These are phyloP conservation scores for Ophonus ardosiacus DNA, from an alignment of 2,888 invertebrate species.

Conservation along the genomic window DNA sequence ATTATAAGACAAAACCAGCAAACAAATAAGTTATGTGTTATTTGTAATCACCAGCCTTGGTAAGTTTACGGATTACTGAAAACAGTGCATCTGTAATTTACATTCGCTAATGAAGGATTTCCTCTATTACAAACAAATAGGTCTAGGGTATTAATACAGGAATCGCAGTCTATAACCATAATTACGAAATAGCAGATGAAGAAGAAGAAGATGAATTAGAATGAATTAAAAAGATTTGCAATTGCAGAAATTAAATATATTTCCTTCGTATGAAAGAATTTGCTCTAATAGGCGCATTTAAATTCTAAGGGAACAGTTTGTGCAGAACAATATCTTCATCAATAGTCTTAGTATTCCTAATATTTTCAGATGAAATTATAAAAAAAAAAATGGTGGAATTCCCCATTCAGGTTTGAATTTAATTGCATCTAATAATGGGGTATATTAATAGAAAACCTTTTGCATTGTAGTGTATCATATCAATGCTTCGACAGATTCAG, in stretches of 20 bases:
- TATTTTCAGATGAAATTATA: no score
- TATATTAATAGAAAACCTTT: no score
- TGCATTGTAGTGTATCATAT: no score
- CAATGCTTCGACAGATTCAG: no score
- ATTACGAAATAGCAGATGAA: background rate
- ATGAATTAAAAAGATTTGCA: background rate
- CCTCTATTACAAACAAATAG: constrained; percentile 27
- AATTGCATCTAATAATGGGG: no score
- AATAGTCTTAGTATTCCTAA: no score
- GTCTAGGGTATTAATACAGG: constrained; percentile 23
- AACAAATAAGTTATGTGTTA: background rate
- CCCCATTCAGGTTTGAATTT: no score
- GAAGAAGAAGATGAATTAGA: background rate
- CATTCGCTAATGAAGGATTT: constrained; percentile 15
- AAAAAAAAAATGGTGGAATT: no score
- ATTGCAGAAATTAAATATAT: background rate
- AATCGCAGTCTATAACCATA: background rate
- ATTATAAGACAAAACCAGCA: no score
- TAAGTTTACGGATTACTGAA: constrained; percentile 1
- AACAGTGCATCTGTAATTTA: background rate
- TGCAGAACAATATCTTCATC: no score
- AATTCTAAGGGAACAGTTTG: no score
- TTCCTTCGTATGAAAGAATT: background rate
- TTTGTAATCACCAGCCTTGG: background rate
- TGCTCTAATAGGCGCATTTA: no score